Percentiles rank a stretch among this genome's conserved stretches.
Evolutionary conservation across 2,888 invertebrate genomes (phyloP).

Genomic region (Masnerella sp.): DNA sequence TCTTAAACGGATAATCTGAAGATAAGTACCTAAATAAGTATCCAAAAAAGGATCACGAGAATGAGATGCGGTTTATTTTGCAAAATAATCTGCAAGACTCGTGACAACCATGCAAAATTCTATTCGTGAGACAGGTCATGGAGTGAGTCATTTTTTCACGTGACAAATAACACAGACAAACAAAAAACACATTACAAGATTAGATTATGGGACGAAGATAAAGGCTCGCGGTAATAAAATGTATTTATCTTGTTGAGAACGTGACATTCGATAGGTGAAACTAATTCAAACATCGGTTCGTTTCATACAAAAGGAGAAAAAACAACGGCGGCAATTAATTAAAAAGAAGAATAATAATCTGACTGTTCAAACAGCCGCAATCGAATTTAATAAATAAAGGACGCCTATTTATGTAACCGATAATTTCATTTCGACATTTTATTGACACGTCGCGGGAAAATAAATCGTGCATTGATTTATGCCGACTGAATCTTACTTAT

Average conservation of each 20-base stretch:
- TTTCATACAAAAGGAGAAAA: neutral
- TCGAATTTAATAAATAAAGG: constrained; percentile 29
- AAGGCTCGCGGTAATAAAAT: constrained; percentile 16
- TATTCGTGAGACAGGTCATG: too few species aligned
- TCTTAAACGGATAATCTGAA: too few species aligned
- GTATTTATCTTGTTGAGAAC: constrained; percentile 17
- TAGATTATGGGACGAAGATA: too few species aligned
- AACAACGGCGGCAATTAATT: constrained; percentile 7
- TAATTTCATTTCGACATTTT: constrained; percentile 44
- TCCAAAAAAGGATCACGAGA: too few species aligned
- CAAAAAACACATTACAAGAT: too few species aligned
- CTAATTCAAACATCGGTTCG: constrained; percentile 8
- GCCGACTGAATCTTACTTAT: constrained; percentile 38
- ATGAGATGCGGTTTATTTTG: too few species aligned
- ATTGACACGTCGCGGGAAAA: constrained; percentile 36
- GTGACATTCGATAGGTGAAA: constrained; percentile 22
- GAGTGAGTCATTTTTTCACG: too few species aligned
- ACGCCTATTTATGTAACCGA: constrained; percentile 32
- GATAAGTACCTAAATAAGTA: too few species aligned
- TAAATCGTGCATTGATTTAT: constrained; percentile 45
- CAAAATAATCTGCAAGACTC: too few species aligned
- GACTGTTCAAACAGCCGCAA: neutral
- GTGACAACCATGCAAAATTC: too few species aligned
- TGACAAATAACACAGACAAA: too few species aligned
- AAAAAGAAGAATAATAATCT: constrained; percentile 3